A percentile compares a stretch with the other conserved stretches of the same genome.
Evolutionary conservation across 2,888 invertebrate genomes (phyloP).

Genomic region (Trichacis sp.): DNA sequence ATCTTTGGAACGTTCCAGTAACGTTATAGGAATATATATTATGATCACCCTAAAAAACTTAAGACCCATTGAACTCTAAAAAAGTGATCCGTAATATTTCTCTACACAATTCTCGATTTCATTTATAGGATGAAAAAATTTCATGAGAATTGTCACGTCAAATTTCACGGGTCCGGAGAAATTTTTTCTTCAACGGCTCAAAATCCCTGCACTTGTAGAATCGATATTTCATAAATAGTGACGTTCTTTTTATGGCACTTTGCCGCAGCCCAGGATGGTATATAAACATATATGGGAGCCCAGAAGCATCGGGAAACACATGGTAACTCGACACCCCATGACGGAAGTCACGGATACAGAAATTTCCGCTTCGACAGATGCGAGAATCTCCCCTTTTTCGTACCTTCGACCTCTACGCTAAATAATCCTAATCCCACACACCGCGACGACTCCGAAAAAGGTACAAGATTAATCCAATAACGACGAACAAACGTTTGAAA

Average conservation of each 20-base stretch:
- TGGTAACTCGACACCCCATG: conserved; percentile 47
- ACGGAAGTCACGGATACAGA: conserved; percentile 52
- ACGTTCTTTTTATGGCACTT: not conserved
- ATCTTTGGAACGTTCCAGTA: no score
- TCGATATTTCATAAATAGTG: not conserved
- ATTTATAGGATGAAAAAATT: no score
- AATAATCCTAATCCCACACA: not conserved
- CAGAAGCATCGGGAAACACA: conserved; percentile 46
- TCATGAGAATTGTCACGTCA: no score
- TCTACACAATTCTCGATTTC: no score
- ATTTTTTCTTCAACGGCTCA: no score
- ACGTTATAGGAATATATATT: no score
- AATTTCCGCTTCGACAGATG: conserved; percentile 67
- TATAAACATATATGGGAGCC: conserved; percentile 29
- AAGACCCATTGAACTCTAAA: no score
- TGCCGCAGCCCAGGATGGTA: conserved; percentile 11
- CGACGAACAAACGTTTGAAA: conserved; percentile 35
- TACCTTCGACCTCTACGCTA: not conserved
- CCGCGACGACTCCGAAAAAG: not conserved
- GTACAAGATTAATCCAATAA: conserved; percentile 4
- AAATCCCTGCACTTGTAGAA: not conserved
- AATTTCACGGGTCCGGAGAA: no score
- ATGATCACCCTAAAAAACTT: no score
- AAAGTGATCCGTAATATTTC: no score
- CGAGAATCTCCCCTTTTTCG: conserved; percentile 39